Conservation (phyloP, 2,888 invertebrate genomes). For the Phortica okadai region DNA sequence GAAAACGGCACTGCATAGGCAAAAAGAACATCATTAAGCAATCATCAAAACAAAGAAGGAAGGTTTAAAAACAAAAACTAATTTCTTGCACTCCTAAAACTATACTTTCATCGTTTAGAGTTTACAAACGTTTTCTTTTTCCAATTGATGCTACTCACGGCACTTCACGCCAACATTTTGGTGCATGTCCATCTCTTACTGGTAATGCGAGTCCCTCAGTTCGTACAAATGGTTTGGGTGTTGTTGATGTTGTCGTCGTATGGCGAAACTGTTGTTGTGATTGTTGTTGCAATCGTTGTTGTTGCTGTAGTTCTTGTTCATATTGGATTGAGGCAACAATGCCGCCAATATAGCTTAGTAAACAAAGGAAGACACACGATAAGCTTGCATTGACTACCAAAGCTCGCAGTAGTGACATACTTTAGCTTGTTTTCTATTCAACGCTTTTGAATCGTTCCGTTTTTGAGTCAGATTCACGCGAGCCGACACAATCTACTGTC, state of each 20-base stretch:
- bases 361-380: constrained; percentile 59
- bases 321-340: constrained; percentile 48
- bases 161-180: constrained; percentile 70
- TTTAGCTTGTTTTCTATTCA: constrained; percentile 26
- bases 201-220: constrained; percentile 67
- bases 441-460: neutral
- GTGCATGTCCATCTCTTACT: constrained; percentile 61
- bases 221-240: constrained; percentile 62
- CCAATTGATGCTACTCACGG: constrained; percentile 61
- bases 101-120: neutral
- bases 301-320: constrained; percentile 54
- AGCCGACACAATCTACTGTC: constrained; percentile 43
- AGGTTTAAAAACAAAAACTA: neutral
- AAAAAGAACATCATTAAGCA: too few species aligned
- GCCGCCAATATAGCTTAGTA: constrained; percentile 48
- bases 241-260: constrained; percentile 70
- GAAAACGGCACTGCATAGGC: constrained; percentile 73
- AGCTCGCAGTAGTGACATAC: constrained; percentile 59
- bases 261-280: constrained; percentile 52
- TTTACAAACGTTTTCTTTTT: too few species aligned
- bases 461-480: constrained; percentile 12
- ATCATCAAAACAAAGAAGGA: too few species aligned
- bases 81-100: neutral
- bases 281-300: constrained; percentile 58
- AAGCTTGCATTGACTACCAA: constrained; percentile 57